Evolutionary conservation across 2,113 vertebrate genomes (phyloP), one percentile per base, ranked within the genome.

Genomic region (Hippotragus niger): DNA sequence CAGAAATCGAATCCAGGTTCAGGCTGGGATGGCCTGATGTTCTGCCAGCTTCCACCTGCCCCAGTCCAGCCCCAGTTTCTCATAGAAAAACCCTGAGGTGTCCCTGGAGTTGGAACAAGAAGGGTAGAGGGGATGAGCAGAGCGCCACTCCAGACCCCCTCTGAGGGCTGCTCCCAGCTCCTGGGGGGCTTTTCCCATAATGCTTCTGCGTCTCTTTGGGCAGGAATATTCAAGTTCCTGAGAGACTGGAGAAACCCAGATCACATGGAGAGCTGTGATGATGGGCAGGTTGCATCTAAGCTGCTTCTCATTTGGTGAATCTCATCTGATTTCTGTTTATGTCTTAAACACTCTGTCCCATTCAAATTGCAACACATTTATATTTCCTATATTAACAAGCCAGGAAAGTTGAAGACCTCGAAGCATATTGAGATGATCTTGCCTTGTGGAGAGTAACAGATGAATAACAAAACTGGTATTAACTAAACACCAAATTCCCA

Each of bases 121-220:
- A 15, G 9, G 40, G 21, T 6, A 1, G 11, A 16, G 13, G 52
- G 1, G 6, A 13, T 4, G 5, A 9, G 13, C 4, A 2, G 31
- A 33, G 27, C 0, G 3, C 15, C 2, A 14, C 6, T 40, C 45
- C 3, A 4, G 31, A 33, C 3, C 3, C 40, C 25, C 4, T 0
- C 1, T 2, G 2, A 80, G 55, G 17, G 43, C 0, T 11, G 45
- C 31, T 14, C 2, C 15, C 53, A 1, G 58, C 45, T 15, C 2
- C 0, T 0, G 6, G 40, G 17, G 45, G 6, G 5, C 10, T 29
- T 71, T 14, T 3, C 71, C 58, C 23, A 4, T 21, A 6, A 36
- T 12, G 7, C 36, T 45, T 67, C 7, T 2, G 15, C 31, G 2
- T 12, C 23, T 31, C 53, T 64, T 17, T 4, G 53, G 55, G 53